Percentiles rank a stretch among this genome's conserved stretches.
phyloP scores from a whole-genome alignment of 2,888 invertebrate species.

The Xestia c-nigrum region DNA sequence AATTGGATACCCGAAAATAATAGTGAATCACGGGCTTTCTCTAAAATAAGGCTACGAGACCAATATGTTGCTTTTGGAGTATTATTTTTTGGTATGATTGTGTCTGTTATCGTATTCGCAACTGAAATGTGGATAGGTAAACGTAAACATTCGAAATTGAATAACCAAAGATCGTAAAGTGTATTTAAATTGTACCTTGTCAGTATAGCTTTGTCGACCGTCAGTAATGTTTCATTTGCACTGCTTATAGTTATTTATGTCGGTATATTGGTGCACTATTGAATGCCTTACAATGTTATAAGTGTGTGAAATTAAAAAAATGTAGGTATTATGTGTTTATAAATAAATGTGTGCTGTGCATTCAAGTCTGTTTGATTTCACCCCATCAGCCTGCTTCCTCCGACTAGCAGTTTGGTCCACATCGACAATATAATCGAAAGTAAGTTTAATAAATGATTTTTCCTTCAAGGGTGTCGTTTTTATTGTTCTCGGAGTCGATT shows the following conservation, averaged over 20 bases:
- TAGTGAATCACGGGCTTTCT: slow-evolving; percentile 67
- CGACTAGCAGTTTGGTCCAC: neutral
- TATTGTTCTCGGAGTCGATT: neutral
- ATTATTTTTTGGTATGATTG: slow-evolving; percentile 66
- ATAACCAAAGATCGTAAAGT: neutral
- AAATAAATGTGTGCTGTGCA: slow-evolving; percentile 20
- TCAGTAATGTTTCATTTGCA: neutral
- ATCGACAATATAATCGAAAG: neutral
- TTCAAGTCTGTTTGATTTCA: slow-evolving; percentile 29
- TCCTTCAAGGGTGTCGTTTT: neutral
- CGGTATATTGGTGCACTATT: neutral
- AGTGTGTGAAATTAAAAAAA: neutral
- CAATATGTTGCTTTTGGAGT: slow-evolving; percentile 69
- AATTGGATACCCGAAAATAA: slow-evolving; percentile 38
- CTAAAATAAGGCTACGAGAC: slow-evolving; percentile 64
- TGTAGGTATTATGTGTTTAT: neutral
- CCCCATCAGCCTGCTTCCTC: neutral
- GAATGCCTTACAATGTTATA: neutral
- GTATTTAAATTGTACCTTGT: neutral
- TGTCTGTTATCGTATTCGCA: slow-evolving; percentile 66
- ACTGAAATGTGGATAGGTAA: slow-evolving; percentile 66
- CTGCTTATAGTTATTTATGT: neutral
- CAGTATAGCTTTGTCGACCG: neutral
- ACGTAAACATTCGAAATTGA: slow-evolving; percentile 9
- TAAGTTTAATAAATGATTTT: too few relatives aligned